A percentile compares a stretch with the other conserved stretches of the same genome.
Evolutionary conservation across 1,140 invertebrate species (phyloP).

Genomic region (Drosophila biarmipes): DNA sequence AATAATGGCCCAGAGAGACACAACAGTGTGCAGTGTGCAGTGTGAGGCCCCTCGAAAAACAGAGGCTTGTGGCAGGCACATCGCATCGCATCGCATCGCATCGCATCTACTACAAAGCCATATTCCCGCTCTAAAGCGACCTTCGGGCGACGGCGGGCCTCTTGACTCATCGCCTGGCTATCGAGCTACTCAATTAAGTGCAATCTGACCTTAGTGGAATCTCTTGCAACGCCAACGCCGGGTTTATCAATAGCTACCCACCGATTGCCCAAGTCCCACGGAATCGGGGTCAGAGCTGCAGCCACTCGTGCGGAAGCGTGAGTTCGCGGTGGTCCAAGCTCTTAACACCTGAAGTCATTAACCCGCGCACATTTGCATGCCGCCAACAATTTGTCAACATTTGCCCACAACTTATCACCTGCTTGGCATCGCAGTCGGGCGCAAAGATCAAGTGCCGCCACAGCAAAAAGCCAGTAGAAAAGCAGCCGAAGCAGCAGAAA

Average conservation of each 20-base stretch:
- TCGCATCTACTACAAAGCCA: not conserved
- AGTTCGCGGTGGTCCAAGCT: constrained; percentile 6
- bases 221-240: constrained; percentile 17
- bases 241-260: constrained; percentile 4
- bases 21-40: constrained; percentile 40
- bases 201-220: constrained; percentile 37
- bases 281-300: constrained; percentile 30
- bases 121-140: constrained; percentile 18
- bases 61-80: constrained; percentile 27
- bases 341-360: constrained; percentile 39
- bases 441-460: constrained; percentile 34
- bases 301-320: constrained; percentile 9
- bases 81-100: not conserved
- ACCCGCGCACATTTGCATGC: constrained; percentile 48
- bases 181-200: constrained; percentile 45
- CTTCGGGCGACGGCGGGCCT: constrained; percentile 13
- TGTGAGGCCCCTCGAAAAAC: constrained; percentile 21
- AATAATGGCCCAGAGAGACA: constrained; percentile 53
- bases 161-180: constrained; percentile 19
- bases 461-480: not conserved
- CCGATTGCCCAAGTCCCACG: constrained; percentile 12
- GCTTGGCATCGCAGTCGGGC: constrained; percentile 46
- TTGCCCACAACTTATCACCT: constrained; percentile 66
- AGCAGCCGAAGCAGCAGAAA: constrained; percentile 3
- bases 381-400: constrained; percentile 64